phyloP scores from a whole-genome alignment of 1,140 invertebrate genomes.

The Octopus bimaculoides region DNA sequence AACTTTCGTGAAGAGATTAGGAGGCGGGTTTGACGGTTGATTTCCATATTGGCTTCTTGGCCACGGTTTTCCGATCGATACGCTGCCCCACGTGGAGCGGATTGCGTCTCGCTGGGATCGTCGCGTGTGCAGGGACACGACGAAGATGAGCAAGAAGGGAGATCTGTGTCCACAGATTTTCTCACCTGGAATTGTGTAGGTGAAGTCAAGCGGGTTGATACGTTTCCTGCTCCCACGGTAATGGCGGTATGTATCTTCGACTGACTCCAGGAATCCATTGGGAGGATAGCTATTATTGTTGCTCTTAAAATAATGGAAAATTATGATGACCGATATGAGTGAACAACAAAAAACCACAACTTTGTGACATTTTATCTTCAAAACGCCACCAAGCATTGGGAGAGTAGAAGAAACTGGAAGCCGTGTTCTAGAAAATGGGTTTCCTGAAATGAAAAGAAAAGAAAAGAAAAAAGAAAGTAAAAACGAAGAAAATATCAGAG shows the following conservation, averaged over 20 bases:
- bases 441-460: no score
- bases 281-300: no score
- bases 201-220: conserved; percentile 1
- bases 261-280: neutral
- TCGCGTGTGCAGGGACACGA: neutral
- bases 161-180: neutral
- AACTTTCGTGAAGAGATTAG: conserved; percentile 4
- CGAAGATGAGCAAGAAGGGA: conserved; percentile 6
- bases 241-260: neutral
- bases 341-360: no score
- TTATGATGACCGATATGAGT: no score
- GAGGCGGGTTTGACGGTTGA: neutral
- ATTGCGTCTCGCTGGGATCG: conserved; percentile 2
- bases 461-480: no score
- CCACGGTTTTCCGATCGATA: neutral
- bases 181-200: neutral
- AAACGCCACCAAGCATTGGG: no score
- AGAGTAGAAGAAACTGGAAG: no score
- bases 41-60: neutral
- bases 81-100: conserved; percentile 4
- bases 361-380: no score
- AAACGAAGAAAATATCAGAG: no score
- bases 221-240: neutral
- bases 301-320: no score
- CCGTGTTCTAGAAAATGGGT: no score